Conservation (phyloP, 2,797 vertebrate species). For the Onychomys torridus region DNA sequence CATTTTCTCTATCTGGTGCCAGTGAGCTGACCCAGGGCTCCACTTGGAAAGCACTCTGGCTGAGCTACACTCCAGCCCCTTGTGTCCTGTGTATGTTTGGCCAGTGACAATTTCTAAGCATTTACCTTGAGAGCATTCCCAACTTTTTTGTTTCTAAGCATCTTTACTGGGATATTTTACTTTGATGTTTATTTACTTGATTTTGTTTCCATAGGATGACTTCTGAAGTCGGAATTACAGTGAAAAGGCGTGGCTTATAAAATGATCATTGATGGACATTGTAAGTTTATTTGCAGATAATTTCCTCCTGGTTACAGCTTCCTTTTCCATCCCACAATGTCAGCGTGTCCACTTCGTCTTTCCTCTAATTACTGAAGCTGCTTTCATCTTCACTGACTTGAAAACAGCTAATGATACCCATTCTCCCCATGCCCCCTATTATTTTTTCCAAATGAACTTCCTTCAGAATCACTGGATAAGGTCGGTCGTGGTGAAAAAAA, state of each 20-base stretch:
- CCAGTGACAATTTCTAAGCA: constrained; percentile 45
- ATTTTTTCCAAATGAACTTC: constrained; percentile 61
- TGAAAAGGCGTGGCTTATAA: neutral
- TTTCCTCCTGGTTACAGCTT: neutral
- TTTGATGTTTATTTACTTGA: constrained; percentile 20
- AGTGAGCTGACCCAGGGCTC: neutral
- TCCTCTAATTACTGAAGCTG: neutral
- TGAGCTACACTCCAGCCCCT: neutral
- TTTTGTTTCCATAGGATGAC: constrained; percentile 4
- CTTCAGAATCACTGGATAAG: constrained; percentile 36
- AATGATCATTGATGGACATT: neutral
- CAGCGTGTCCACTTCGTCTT: neutral
- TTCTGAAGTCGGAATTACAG: neutral
- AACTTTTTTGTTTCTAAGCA: neutral
- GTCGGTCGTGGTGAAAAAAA: neutral
- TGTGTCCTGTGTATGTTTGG: neutral
- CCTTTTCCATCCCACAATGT: neutral
- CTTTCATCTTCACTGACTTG: neutral
- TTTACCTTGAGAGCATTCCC: neutral
- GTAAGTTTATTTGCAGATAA: constrained; percentile 24
- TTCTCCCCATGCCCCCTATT: neutral
- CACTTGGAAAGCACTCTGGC: neutral
- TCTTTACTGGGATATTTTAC: constrained; percentile 28
- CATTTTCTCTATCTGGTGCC: neutral
- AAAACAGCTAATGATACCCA: neutral